Percentiles rank a stretch among this genome's conserved stretches.
These are phyloP conservation scores for Drosophila merina DNA, from an alignment of 2,888 invertebrate species.

Conservation along the genomic window DNA sequence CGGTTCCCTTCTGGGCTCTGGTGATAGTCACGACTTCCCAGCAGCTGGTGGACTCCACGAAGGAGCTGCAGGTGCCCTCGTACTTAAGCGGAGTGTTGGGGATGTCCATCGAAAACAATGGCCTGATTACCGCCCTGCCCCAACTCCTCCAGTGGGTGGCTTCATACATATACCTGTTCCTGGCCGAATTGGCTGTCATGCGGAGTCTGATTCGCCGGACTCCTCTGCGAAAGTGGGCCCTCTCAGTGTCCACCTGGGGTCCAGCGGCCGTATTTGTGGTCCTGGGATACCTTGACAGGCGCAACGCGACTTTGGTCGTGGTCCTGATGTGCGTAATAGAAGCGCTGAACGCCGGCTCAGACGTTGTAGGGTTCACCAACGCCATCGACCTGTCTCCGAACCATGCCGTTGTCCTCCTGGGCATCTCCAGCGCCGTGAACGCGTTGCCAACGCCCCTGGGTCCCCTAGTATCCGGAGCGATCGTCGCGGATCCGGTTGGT, in stretches of 20 bases:
- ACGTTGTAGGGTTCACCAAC: constrained; percentile 84
- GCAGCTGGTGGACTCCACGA: constrained; percentile 88
- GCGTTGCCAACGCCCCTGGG: constrained; percentile 86
- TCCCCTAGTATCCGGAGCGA: constrained; percentile 85
- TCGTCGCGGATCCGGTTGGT: constrained; percentile 82
- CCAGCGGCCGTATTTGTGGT: constrained; percentile 84
- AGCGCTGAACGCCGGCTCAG: constrained; percentile 81
- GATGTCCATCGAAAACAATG: constrained; percentile 86
- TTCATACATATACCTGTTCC: constrained; percentile 82
- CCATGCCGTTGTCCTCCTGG: constrained; percentile 87
- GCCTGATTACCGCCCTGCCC: constrained; percentile 84
- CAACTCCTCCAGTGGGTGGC: constrained; percentile 83
- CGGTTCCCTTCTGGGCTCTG: constrained; percentile 86
- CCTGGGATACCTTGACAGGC: constrained; percentile 84
- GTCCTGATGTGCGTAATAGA: constrained; percentile 85
- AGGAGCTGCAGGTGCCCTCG: constrained; percentile 87
- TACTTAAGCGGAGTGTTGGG: constrained; percentile 87
- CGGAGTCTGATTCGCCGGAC: constrained; percentile 79
- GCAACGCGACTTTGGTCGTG: constrained; percentile 83
- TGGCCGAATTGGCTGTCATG: constrained; percentile 83
- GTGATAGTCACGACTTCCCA: constrained; percentile 86
- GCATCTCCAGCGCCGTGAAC: constrained; percentile 86
- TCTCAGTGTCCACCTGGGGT: constrained; percentile 79
- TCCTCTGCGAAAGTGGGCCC: constrained; percentile 59
- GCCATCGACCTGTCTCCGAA: constrained; percentile 87